Evolutionary conservation across 1,140 invertebrate species (phyloP), one percentile per base, ranked within the genome.

Genomic region (Adelges cooleyi): DNA sequence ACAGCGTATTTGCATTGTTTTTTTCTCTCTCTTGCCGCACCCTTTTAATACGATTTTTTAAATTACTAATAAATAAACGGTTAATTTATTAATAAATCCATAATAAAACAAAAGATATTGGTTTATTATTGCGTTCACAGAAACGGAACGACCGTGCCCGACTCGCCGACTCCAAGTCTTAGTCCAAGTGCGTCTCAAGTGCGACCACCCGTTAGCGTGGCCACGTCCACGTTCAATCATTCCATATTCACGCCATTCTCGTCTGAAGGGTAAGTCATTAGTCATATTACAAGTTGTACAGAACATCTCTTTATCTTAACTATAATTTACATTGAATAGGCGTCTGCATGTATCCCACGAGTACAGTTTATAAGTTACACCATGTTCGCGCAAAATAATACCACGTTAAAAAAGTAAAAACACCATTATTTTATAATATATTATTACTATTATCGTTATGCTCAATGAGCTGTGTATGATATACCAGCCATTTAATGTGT

Each of bases 151-250:
- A 13, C n/a, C 13, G 56, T 62, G 4, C 13, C 56, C 9, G 42
- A 62, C 44, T 62, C 56, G 6, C 54, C 54, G 3, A 59, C 54
- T 15, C 56, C 56, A 15, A 62, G 56, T 25, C 11, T 20, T 18
- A 62, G 56, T 33, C 56, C 56, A 18, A n/a, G n/a, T n/a, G 29
- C 29, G 11, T 62, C 56, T 11, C 56, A 62, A 48, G 33, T 62
- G 23, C 56, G 56, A 22, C 56, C 56, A 13, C 40, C 56, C 56
- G 33, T 62, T 25, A 62, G 42, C 9, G 56, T 48, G 10, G 56
- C 40, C 5, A 46, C 56, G 56, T 62, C 56, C n/a, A 62, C 56
- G 27, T 62, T 62, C 40, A 62, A 62, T 33, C 56, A 62, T 29
- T 62, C 56, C 6, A 62, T 62, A 18, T 62, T 62, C 22, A 62